A percentile compares a stretch with the other conserved stretches of the same genome.
phyloP scores from a whole-genome alignment of 1,140 invertebrate species.

The Bactericera cockerelli region DNA sequence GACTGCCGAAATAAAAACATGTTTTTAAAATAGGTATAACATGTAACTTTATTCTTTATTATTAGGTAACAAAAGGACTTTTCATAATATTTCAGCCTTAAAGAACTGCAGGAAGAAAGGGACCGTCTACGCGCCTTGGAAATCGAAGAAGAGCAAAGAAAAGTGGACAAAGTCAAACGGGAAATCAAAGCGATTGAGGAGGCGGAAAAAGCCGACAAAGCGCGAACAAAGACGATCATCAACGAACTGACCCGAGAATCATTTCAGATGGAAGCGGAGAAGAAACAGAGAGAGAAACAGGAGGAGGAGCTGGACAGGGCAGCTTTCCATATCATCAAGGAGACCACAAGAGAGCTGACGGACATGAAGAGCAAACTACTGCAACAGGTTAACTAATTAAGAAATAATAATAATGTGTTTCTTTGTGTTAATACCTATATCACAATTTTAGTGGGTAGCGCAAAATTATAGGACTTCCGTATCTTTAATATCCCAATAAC shows the following conservation, averaged over 20 bases:
- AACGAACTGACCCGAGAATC: neutral
- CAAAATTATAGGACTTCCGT: too few species aligned
- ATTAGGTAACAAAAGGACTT: too few species aligned
- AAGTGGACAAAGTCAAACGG: neutral
- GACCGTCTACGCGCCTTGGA: neutral
- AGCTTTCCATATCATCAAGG: neutral
- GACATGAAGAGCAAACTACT: neutral
- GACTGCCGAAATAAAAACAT: too few species aligned
- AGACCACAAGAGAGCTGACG: neutral
- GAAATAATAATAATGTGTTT: too few species aligned
- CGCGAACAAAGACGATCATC: neutral
- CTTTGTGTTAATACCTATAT: too few species aligned
- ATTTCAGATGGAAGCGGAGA: neutral
- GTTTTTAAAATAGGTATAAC: too few species aligned
- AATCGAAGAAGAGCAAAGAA: neutral
- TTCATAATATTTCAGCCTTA: too few species aligned
- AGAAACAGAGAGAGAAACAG: constrained; percentile 4
- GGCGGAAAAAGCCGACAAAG: neutral
- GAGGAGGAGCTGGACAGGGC: neutral
- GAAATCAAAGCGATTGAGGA: neutral
- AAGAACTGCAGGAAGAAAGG: too few species aligned
- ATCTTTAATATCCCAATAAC: too few species aligned
- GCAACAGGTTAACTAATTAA: neutral
- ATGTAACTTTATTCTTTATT: too few species aligned
- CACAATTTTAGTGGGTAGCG: too few species aligned